Conservation (phyloP, 2,797 vertebrate species). For the Propithecus perrieri region DNA sequence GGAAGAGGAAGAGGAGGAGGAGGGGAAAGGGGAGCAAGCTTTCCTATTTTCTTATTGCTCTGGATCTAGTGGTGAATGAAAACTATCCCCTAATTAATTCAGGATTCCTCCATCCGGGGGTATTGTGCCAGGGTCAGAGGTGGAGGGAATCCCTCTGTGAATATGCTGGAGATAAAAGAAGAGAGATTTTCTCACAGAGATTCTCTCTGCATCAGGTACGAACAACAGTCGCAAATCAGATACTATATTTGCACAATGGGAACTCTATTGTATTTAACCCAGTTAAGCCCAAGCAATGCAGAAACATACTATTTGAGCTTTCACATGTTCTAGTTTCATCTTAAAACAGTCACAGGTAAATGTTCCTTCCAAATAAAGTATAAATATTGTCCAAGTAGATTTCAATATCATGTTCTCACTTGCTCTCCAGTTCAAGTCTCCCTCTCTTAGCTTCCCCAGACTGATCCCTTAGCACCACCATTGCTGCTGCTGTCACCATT, state of each 20-base stretch:
- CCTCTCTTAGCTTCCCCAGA: accelerated
- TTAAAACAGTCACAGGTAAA: background rate
- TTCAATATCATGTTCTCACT: background rate
- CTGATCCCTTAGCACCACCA: background rate
- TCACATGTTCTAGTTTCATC: background rate
- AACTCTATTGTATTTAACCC: background rate
- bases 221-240: background rate
- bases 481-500: background rate
- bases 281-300: background rate
- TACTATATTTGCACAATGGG: background rate
- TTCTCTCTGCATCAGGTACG: background rate
- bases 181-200: background rate
- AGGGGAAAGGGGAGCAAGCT: background rate
- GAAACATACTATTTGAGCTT: background rate
- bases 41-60: background rate
- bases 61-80: background rate
- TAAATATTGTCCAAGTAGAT: background rate
- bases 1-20: background rate
- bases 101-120: background rate
- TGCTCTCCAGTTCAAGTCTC: background rate
- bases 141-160: background rate
- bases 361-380: background rate
- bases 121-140: background rate
- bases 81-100: background rate
- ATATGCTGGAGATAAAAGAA: background rate